These are phyloP conservation scores for Celastrina argiolus DNA, from an alignment of 2,888 invertebrate genomes.

Conservation along the genomic window DNA sequence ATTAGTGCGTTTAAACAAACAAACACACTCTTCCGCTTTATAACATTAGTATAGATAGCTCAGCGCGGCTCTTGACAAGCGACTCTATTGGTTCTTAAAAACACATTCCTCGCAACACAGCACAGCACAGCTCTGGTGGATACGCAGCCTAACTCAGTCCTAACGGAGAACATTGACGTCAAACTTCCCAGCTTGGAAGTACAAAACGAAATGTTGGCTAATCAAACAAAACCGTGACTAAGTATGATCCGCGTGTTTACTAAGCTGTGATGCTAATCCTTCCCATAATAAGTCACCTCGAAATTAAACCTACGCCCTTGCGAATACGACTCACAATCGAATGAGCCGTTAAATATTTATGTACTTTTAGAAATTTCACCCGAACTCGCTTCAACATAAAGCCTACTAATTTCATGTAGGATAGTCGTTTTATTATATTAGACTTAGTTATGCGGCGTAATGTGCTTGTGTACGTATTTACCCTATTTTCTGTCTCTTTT, in stretches of 20 bases:
- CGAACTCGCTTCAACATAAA: constrained; percentile 37
- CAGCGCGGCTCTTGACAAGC: too few species aligned
- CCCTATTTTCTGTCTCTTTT: constrained; percentile 18
- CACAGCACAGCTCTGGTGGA: too few species aligned
- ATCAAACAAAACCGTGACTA: constrained; percentile 40
- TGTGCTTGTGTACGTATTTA: constrained; percentile 38
- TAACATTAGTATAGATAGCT: too few species aligned
- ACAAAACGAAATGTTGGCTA: constrained; percentile 39
- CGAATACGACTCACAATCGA: background rate
- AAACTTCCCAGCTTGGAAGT: constrained; percentile 23
- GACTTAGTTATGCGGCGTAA: constrained; percentile 30
- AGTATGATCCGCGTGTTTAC: constrained; percentile 36
- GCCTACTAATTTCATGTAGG: constrained; percentile 36
- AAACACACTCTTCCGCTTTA: too few species aligned
- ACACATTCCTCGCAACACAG: too few species aligned
- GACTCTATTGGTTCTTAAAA: too few species aligned
- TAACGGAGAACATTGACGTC: background rate
- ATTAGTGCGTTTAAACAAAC: too few species aligned
- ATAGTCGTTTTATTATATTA: constrained; percentile 39
- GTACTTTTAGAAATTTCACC: constrained; percentile 24
- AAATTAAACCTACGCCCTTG: background rate
- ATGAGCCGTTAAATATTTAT: constrained; percentile 20
- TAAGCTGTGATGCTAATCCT: constrained; percentile 31
- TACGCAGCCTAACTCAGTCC: too few species aligned
- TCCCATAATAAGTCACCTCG: background rate